phyloP scores from a whole-genome alignment of 1,140 invertebrate genomes.

The Eufriesea mexicana region DNA sequence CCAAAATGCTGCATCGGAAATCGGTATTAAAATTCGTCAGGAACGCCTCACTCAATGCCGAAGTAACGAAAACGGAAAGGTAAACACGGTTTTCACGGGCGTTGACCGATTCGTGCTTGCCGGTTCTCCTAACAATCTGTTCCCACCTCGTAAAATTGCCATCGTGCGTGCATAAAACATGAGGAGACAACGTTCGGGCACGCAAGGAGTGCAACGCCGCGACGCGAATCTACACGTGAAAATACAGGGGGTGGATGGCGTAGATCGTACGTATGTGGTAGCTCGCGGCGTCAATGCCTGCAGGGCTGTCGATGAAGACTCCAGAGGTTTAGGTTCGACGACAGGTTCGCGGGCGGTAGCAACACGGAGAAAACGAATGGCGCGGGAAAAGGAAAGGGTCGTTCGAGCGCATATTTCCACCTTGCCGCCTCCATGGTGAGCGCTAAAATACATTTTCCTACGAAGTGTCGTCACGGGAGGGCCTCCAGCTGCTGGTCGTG shows the following conservation, averaged over 20 bases:
- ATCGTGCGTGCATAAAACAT: conserved; percentile 79
- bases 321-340: conserved; percentile 10
- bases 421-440: conserved; percentile 50
- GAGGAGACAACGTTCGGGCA: conserved; percentile 66
- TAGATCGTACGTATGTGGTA: not conserved
- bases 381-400: conserved; percentile 64
- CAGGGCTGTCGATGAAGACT: conserved; percentile 41
- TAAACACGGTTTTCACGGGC: conserved; percentile 12
- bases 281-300: not conserved
- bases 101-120: conserved; percentile 38
- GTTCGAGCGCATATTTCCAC: conserved; percentile 75
- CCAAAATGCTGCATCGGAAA: no score
- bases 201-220: conserved; percentile 31
- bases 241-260: conserved; percentile 43
- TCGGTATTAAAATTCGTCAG: not conserved
- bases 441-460: conserved; percentile 77
- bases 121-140: conserved; percentile 68
- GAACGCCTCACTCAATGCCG: not conserved
- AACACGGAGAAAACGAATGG: conserved; percentile 28
- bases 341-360: conserved; percentile 9
- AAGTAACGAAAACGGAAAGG: not conserved
- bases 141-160: conserved; percentile 76
- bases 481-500: conserved; percentile 75
- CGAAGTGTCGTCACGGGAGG: conserved; percentile 73
- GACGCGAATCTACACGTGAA: conserved; percentile 16